Percentiles rank a stretch among this genome's conserved stretches.
These are phyloP conservation scores for Rhynchomys soricoides DNA, from an alignment of 2,113 vertebrate genomes.

Conservation along the genomic window DNA sequence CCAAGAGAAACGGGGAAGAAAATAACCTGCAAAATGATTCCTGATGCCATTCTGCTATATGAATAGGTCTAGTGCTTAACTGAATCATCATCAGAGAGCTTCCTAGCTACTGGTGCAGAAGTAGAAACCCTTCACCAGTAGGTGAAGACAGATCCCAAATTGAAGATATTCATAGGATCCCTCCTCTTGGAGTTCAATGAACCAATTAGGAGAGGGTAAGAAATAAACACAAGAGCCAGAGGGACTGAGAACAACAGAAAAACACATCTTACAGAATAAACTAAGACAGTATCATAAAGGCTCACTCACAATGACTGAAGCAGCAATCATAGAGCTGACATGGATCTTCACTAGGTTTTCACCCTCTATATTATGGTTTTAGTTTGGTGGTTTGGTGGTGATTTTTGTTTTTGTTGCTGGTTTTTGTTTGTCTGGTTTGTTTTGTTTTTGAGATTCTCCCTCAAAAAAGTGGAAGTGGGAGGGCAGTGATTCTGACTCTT, in stretches of 20 bases:
- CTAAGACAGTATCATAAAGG: background rate
- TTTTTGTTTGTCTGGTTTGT: too few species aligned
- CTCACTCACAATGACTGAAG: background rate
- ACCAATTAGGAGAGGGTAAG: background rate
- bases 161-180: background rate
- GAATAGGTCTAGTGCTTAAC: background rate
- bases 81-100: background rate
- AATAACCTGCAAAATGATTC: background rate
- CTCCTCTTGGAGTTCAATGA: background rate
- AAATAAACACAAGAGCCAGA: background rate
- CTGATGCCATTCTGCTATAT: background rate
- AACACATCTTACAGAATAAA: background rate
- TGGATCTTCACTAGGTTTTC: background rate
- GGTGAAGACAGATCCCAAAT: background rate
- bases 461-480: background rate
- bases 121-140: background rate
- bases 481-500: background rate
- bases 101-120: background rate
- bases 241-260: background rate
- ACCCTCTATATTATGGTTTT: background rate
- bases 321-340: background rate
- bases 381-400: too few species aligned
- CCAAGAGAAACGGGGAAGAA: background rate
- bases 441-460: background rate
- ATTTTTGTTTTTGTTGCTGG: too few species aligned